Conservation (phyloP, 2,797 vertebrate genomes). For the Clamator glandarius region DNA sequence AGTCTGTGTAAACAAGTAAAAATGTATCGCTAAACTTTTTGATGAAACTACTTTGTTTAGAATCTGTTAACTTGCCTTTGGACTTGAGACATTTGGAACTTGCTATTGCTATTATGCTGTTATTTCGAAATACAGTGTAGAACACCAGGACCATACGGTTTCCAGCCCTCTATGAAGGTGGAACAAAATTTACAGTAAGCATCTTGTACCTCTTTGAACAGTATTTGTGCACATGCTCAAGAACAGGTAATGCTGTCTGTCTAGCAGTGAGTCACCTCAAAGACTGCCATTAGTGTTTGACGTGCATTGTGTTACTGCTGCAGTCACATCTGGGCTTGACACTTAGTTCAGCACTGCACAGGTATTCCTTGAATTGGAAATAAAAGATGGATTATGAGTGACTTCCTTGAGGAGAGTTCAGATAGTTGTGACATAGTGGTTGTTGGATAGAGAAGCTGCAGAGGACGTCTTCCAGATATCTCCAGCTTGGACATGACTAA, state of each 20-base stretch:
- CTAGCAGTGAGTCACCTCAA: not conserved
- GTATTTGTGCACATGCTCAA: not conserved
- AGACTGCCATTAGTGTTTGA: not conserved
- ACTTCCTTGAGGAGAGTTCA: not conserved
- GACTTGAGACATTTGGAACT: not conserved
- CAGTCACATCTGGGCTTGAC: not conserved
- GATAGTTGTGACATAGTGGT: not conserved
- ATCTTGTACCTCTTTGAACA: not conserved
- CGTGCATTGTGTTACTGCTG: not conserved
- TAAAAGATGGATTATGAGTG: not conserved
- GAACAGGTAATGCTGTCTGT: not conserved
- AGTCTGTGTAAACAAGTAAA: not conserved
- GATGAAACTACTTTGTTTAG: not conserved
- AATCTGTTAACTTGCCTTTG: not conserved
- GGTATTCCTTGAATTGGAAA: rapidly evolving
- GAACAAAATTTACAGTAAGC: not conserved
- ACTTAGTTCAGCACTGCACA: not conserved
- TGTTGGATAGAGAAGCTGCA: not conserved
- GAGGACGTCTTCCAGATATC: not conserved
- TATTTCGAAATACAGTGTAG: not conserved
- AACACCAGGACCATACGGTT: not conserved
- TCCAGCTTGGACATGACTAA: not conserved
- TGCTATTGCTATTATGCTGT: not conserved
- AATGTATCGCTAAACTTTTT: not conserved
- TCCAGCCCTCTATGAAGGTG: not conserved